Evolutionary conservation across 2,888 invertebrate species (phyloP).

Genomic region (Cephus runcator): DNA sequence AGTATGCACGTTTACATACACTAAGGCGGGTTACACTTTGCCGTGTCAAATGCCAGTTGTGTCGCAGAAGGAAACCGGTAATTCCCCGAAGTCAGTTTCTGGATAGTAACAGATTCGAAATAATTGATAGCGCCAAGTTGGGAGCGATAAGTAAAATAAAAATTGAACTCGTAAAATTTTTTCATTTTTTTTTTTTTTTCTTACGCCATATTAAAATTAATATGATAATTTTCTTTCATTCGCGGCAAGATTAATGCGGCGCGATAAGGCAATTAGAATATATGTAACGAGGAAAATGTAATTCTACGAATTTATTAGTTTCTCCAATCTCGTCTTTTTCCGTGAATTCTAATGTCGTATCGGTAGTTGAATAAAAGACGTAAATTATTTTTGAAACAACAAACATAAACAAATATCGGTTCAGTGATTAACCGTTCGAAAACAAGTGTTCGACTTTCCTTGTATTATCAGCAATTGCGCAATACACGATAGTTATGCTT

Average conservation of each 20-base stretch:
- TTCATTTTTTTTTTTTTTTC: neutral
- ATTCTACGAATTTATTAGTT: neutral
- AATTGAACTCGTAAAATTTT: neutral
- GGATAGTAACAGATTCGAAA: neutral
- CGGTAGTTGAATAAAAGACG: neutral
- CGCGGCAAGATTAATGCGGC: neutral
- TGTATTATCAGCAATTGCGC: constrained; percentile 3
- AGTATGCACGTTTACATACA: neutral
- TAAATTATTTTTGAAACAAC: neutral
- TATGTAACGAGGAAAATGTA: neutral
- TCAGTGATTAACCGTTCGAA: neutral
- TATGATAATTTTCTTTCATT: neutral
- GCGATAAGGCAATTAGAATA: neutral
- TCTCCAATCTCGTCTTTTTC: neutral
- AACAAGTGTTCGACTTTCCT: constrained; percentile 9
- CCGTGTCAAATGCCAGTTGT: neutral
- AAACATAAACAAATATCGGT: neutral
- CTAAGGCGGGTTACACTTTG: neutral
- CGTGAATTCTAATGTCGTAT: neutral
- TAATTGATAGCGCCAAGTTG: neutral
- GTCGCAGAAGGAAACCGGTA: neutral
- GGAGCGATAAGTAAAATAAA: neutral
- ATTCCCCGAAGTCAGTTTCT: neutral
- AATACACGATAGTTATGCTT: constrained; percentile 11
- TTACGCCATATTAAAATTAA: neutral